phyloP scores from a whole-genome alignment of 1,140 invertebrate genomes.

The Orchestia grillus region DNA sequence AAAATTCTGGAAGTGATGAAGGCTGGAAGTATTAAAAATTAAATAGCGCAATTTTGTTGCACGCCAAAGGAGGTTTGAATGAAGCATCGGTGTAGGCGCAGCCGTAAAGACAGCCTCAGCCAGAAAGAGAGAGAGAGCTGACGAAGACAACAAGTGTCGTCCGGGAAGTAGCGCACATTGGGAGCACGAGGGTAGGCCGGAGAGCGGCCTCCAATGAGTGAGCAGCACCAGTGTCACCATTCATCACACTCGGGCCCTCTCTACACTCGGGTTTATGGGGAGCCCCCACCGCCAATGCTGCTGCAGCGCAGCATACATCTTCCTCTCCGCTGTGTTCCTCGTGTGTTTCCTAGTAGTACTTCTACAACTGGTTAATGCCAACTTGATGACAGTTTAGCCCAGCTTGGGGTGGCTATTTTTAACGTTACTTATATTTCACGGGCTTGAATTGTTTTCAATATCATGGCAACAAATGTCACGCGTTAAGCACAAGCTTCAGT shows the following conservation, averaged over 20 bases:
- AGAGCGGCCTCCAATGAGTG: background rate
- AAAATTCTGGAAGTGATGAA: background rate
- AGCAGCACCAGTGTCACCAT: background rate
- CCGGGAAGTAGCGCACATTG: background rate
- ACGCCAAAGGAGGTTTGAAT: background rate
- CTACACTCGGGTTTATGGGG: background rate
- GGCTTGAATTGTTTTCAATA: no score
- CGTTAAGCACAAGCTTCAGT: no score
- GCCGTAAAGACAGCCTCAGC: background rate
- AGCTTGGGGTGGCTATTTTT: no score
- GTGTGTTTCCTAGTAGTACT: background rate
- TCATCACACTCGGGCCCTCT: background rate
- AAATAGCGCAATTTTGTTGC: background rate
- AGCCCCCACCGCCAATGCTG: background rate
- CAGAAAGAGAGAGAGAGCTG: constrained; percentile 18
- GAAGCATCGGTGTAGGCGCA: background rate
- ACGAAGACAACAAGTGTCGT: constrained; percentile 37
- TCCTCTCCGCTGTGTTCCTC: background rate
- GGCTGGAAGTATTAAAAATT: background rate
- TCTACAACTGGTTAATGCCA: background rate
- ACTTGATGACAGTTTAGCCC: no score
- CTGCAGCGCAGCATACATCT: background rate
- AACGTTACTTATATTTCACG: no score
- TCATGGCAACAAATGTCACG: no score
- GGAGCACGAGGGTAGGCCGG: background rate